Percentiles rank a stretch among this genome's conserved stretches.
Evolutionary conservation across 2,113 vertebrate genomes (phyloP).

Genomic region (Triplophysa siluroides): DNA sequence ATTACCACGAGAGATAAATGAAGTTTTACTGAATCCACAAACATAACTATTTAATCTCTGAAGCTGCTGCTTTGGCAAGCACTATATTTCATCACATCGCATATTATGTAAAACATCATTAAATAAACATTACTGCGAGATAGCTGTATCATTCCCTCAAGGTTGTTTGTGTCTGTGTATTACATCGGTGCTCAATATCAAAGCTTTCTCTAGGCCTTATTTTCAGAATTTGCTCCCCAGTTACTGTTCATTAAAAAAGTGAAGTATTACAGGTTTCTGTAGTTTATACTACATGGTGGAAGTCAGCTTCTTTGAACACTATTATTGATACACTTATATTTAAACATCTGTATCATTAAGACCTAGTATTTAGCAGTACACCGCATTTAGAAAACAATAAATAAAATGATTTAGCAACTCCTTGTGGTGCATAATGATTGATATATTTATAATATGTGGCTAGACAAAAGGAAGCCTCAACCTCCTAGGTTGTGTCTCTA

Average conservation of each 20-base stretch:
- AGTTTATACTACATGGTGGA: no score
- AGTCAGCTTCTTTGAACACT: no score
- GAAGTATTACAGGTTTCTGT: neutral
- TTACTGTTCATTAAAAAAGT: neutral
- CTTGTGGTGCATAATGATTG: slow-evolving; percentile 1
- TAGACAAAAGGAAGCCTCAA: slow-evolving; percentile 8
- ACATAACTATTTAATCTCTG: slow-evolving; percentile 3
- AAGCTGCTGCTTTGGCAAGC: neutral
- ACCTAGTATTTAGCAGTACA: neutral
- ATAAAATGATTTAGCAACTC: neutral
- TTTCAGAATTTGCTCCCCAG: neutral
- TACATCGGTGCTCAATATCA: neutral
- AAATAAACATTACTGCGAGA: no score
- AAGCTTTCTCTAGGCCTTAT: neutral
- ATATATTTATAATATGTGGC: slow-evolving; percentile 9
- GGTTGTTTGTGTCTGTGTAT: neutral
- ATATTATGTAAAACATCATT: neutral
- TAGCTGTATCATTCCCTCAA: no score
- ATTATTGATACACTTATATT: neutral
- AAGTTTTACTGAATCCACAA: neutral
- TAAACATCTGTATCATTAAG: neutral
- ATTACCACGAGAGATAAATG: slow-evolving; percentile 41
- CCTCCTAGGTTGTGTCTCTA: slow-evolving; percentile 6
- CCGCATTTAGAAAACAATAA: neutral
- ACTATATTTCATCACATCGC: neutral